Evolutionary conservation across 2,113 vertebrate genomes (phyloP).

Genomic region (Eptatretus burgeri): DNA sequence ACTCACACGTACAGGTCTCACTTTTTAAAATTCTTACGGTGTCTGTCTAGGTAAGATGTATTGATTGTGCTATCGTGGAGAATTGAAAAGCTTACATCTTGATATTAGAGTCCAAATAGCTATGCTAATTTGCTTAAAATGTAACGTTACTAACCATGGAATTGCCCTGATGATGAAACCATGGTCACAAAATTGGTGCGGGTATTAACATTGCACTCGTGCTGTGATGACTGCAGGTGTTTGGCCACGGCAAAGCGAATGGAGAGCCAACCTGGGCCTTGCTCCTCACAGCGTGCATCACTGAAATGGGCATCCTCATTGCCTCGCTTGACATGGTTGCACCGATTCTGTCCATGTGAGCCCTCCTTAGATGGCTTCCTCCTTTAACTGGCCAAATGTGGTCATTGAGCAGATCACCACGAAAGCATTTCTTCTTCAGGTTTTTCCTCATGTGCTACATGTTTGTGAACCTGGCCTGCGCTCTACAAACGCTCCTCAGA

Average conservation of each 20-base stretch:
- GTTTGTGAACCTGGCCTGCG: conserved; percentile 88
- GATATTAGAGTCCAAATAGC: too few species aligned
- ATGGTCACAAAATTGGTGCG: neutral
- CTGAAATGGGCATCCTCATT: conserved; percentile 86
- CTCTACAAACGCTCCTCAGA: conserved; percentile 65
- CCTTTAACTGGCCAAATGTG: too few species aligned
- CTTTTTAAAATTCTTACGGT: too few species aligned
- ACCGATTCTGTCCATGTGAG: conserved; percentile 95
- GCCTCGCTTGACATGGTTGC: conserved; percentile 94
- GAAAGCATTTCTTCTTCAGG: conserved; percentile 19
- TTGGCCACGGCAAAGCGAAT: conserved; percentile 69
- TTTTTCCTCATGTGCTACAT: conserved; percentile 99
- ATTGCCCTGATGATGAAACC: too few species aligned
- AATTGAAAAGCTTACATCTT: too few species aligned
- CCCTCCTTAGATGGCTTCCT: neutral
- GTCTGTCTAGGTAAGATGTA: too few species aligned
- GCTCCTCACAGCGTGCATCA: conserved; percentile 59
- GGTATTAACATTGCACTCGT: neutral
- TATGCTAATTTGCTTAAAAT: too few species aligned
- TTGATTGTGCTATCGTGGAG: too few species aligned
- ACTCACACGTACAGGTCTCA: too few species aligned
- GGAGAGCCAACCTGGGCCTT: conserved; percentile 88
- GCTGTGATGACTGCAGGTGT: conserved; percentile 23
- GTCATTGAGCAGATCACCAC: too few species aligned
- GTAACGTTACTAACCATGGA: too few species aligned